Percentiles rank a stretch among this genome's conserved stretches.
Evolutionary conservation across 2,797 vertebrate species (phyloP).

Genomic region (Anisognathus igniventris): DNA sequence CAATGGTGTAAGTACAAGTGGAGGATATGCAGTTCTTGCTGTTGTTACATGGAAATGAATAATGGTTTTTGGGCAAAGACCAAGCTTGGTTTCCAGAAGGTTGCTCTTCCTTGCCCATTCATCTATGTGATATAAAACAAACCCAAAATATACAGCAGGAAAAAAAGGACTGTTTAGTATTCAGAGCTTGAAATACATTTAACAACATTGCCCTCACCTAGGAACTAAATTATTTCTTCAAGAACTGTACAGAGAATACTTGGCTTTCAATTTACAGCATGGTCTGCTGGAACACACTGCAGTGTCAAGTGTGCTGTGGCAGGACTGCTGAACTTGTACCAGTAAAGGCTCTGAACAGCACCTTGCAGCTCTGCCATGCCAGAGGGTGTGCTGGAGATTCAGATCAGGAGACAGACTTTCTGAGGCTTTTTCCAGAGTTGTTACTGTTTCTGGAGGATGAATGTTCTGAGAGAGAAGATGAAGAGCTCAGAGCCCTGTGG

Average conservation of each 20-base stretch:
- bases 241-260: slow-evolving; percentile 41
- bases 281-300: background rate
- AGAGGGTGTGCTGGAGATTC: background rate
- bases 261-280: slow-evolving; percentile 33
- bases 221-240: slow-evolving; percentile 57
- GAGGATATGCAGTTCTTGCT: background rate
- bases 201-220: slow-evolving; percentile 50
- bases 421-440: background rate
- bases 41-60: slow-evolving; percentile 23
- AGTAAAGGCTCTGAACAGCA: background rate
- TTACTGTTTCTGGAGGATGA: background rate
- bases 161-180: slow-evolving; percentile 40
- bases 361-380: background rate
- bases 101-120: slow-evolving; percentile 39
- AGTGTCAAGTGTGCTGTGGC: background rate
- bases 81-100: slow-evolving; percentile 52
- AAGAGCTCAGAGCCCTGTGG: background rate
- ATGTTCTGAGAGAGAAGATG: background rate
- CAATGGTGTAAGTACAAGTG: background rate
- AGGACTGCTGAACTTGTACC: background rate
- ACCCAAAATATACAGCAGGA: slow-evolving; percentile 1
- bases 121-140: slow-evolving; percentile 44
- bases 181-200: slow-evolving; percentile 44
- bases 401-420: background rate
- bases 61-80: slow-evolving; percentile 42